A percentile compares a stretch with the other conserved stretches of the same genome.
phyloP scores from a whole-genome alignment of 2,797 vertebrate species.

The Acipenser transmontanus region DNA sequence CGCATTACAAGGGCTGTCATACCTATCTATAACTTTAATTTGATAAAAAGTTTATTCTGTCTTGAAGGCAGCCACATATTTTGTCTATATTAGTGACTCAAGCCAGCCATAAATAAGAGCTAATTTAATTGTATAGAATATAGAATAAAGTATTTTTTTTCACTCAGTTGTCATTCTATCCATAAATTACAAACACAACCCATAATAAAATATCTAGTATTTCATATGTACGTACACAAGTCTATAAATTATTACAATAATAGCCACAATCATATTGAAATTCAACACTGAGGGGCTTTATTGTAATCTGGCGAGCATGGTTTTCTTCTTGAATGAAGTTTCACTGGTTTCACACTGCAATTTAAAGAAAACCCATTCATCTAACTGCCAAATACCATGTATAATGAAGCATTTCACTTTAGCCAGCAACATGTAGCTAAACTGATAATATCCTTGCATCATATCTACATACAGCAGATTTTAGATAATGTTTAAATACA shows the following conservation, averaged over 20 bases:
- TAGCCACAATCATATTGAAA: slow-evolving; percentile 57
- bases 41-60: slow-evolving; percentile 52
- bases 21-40: slow-evolving; percentile 66
- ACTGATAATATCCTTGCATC: no score
- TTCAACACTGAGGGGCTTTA: slow-evolving; percentile 59
- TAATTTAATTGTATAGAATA: slow-evolving; percentile 54
- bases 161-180: slow-evolving; percentile 33
- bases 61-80: slow-evolving; percentile 38
- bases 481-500: no score
- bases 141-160: slow-evolving; percentile 33
- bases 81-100: slow-evolving; percentile 22
- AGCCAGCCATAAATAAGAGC: slow-evolving; percentile 53
- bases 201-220: slow-evolving; percentile 60
- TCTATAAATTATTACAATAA: slow-evolving; percentile 74
- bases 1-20: slow-evolving; percentile 50
- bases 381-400: background rate
- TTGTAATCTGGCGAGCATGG: slow-evolving; percentile 54
- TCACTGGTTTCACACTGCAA: slow-evolving; percentile 22
- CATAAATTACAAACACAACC: slow-evolving; percentile 46
- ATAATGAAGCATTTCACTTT: background rate
- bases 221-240: slow-evolving; percentile 58
- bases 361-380: slow-evolving; percentile 6
- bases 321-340: slow-evolving; percentile 27
- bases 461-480: no score
- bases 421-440: no score